Base-by-base conservation (phyloP, 2,113 vertebrate species). In the Hemibagrus wyckioides region DNA sequence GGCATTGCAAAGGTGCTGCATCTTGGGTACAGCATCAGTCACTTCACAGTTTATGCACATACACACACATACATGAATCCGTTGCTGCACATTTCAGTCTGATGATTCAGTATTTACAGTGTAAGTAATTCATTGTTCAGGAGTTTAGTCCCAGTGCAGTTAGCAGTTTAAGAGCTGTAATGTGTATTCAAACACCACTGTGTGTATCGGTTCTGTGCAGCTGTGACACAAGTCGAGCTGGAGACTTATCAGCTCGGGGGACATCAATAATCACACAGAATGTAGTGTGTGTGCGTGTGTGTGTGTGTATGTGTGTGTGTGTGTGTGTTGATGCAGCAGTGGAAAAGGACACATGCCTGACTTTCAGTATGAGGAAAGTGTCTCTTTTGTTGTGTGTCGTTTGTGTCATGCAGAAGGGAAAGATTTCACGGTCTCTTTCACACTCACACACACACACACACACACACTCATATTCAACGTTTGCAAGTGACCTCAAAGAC, bases 31-130 rank as follows among this genome's bases (percentile, higher is more conserved):
- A 65, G 56, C 54, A 76, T 54, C 39, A 83, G 69, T 87, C 86
- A 87, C 6, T 11, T 87, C 39, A 39, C 54, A 82, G 67, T 61
- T 23, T n/a, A 39, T 71, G 77, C 54, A 57, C 33, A 13, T 33
- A 36, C 44, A 80, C 71, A 79, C 59, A 80, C 52, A 48, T 19
- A 77, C 71, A n/a, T 79, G 61, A 59, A 75, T 48, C 21, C 5
- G 13, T 82, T 87, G 19, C 65, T 61, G 9, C 39, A 57, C 67
- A 33, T 76, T 82, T 39, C 41, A 39, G 65, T 83, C 44, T 54
- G 86, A 63, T 87, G 86, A 83, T 87, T 77, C 69, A 83, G 69
- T 83, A 54, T 83, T 76, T 76, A 57, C 50, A 65, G 30, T 65
- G 69, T 83, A 41, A 76, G 56, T 87, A 83, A 87, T 65, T 80